These are phyloP conservation scores for Plebejus melissa DNA, from an alignment of 2,888 invertebrate genomes.

Conservation along the genomic window DNA sequence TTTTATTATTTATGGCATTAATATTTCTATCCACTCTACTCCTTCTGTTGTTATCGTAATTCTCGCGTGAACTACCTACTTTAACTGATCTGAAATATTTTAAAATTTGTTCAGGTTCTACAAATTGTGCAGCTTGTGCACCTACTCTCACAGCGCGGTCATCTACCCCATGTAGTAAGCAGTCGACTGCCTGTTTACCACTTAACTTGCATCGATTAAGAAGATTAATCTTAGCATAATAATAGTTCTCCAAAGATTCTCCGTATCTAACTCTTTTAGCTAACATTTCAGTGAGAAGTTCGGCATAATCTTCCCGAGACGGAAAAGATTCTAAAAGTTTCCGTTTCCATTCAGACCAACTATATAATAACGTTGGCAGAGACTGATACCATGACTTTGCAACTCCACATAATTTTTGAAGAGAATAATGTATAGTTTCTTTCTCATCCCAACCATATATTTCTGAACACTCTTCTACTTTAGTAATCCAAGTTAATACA, in stretches of 20 bases:
- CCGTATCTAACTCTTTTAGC: slow-evolving; percentile 32
- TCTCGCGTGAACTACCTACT: too few species aligned
- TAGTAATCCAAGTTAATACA: too few species aligned
- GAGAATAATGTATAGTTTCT: slow-evolving; percentile 33
- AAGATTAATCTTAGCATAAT: slow-evolving; percentile 32
- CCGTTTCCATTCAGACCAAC: slow-evolving; percentile 33
- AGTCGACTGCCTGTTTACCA: slow-evolving; percentile 34
- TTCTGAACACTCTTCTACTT: too few species aligned
- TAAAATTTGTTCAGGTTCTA: slow-evolving; percentile 32
- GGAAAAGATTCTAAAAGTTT: slow-evolving; percentile 34
- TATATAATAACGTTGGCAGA: slow-evolving; percentile 30
- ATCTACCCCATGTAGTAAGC: slow-evolving; percentile 32
- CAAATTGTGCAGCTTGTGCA: slow-evolving; percentile 20
- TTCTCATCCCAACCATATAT: slow-evolving; percentile 28
- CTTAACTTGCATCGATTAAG: slow-evolving; percentile 34
- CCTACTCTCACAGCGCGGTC: slow-evolving; percentile 34
- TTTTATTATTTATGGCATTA: too few species aligned
- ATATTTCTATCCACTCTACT: too few species aligned
- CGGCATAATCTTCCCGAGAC: slow-evolving; percentile 34
- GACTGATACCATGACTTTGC: slow-evolving; percentile 32
- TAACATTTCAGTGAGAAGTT: slow-evolving; percentile 36
- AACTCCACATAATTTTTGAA: slow-evolving; percentile 35
- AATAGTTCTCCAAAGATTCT: slow-evolving; percentile 36
- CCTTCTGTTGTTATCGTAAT: too few species aligned
- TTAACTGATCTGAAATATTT: slow-evolving; percentile 32